These are phyloP conservation scores for Illadopsis cleaveri DNA, from an alignment of 2,113 vertebrate genomes.

Conservation along the genomic window DNA sequence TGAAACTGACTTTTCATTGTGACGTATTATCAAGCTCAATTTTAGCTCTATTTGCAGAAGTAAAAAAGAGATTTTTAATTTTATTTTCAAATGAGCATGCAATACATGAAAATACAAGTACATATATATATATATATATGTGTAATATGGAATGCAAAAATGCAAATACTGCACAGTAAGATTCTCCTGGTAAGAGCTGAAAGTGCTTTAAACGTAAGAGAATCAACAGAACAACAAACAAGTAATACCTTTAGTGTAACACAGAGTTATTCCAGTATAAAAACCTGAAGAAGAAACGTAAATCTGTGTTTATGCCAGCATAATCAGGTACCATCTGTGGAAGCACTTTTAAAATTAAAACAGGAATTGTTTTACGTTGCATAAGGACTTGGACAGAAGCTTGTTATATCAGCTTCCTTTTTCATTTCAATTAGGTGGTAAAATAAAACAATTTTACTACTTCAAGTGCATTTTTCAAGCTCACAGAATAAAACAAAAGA, in stretches of 20 bases:
- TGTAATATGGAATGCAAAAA: neutral
- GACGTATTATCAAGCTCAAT: neutral
- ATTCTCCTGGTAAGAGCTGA: neutral
- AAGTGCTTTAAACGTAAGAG: neutral
- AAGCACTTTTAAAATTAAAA: constrained; percentile 29
- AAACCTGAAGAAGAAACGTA: neutral
- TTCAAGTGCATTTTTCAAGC: neutral
- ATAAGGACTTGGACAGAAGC: neutral
- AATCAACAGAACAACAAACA: neutral
- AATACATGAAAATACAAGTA: neutral
- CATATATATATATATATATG: neutral
- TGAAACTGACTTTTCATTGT: neutral
- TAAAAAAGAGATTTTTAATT: neutral
- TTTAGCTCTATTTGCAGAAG: neutral
- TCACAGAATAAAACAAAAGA: neutral
- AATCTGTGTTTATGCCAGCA: neutral
- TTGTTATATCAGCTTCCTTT: neutral
- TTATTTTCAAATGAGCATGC: neutral
- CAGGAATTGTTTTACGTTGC: neutral
- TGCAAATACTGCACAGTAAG: neutral
- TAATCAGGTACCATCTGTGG: neutral
- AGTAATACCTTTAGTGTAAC: neutral
- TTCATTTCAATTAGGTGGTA: neutral
- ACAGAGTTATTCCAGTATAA: neutral
- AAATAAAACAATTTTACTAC: neutral